These are phyloP conservation scores for Blastomussa wellsi DNA, from an alignment of 92 coral and sea anemone species.

Conservation along the genomic window DNA sequence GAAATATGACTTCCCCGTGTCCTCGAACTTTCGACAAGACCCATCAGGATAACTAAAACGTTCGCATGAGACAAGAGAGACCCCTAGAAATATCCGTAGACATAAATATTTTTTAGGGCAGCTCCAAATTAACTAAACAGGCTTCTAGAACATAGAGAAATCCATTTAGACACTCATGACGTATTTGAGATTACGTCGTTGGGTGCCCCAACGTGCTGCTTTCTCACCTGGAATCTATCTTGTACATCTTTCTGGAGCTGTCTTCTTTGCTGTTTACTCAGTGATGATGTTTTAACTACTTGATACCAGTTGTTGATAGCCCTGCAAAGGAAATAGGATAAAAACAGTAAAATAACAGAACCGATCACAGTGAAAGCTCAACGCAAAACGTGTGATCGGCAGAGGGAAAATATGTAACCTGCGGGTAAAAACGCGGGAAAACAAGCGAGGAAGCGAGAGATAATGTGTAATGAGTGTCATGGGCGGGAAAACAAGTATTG, in stretches of 20 bases:
- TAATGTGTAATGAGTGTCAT: background rate
- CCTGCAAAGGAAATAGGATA: constrained; percentile 27
- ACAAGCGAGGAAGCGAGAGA: background rate
- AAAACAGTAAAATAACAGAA: background rate
- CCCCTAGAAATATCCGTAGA: no score
- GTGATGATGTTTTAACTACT: constrained; percentile 75
- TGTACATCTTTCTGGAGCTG: constrained; percentile 93
- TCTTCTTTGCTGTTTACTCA: constrained; percentile 71
- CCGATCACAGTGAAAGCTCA: background rate
- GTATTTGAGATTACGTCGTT: no score
- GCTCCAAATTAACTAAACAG: no score
- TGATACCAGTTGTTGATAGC: constrained; percentile 88
- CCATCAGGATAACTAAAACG: no score
- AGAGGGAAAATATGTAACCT: background rate
- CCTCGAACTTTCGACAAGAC: no score
- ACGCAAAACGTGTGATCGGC: no score
- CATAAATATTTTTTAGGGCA: no score
- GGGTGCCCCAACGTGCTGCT: background rate
- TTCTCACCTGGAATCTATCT: constrained; percentile 89
- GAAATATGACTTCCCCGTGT: no score
- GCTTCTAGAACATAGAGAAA: no score
- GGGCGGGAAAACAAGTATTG: background rate
- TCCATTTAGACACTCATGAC: no score
- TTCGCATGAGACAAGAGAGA: no score
- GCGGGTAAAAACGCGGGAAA: background rate